Conservation (phyloP, 2,797 vertebrate genomes). For the Myotis daubentonii region DNA sequence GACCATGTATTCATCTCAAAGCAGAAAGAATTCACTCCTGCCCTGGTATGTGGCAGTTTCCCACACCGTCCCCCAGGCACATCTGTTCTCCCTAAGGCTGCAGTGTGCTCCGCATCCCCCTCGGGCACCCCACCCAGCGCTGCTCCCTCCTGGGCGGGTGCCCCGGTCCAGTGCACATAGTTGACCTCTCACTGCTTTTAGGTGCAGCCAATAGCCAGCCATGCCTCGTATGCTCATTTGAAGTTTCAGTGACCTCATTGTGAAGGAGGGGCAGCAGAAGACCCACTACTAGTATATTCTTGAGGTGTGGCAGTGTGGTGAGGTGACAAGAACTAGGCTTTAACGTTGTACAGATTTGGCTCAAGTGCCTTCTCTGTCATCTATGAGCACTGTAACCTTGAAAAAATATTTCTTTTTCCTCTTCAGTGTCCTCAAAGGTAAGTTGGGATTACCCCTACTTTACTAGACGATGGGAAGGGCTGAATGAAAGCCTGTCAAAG, state of each 20-base stretch:
- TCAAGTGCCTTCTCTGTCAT: not conserved
- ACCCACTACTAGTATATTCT: not conserved
- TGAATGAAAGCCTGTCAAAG: not conserved
- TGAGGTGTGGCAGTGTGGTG: not conserved
- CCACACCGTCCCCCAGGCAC: not conserved
- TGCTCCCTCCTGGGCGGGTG: fast-evolving
- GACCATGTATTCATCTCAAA: constrained; percentile 20
- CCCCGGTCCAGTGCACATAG: not conserved
- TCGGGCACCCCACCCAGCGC: fast-evolving
- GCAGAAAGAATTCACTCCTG: constrained; percentile 16
- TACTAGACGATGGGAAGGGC: not conserved
- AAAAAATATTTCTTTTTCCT: not conserved
- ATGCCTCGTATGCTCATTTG: not conserved
- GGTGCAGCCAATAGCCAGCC: not conserved
- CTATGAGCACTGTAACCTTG: not conserved
- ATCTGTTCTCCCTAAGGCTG: not conserved
- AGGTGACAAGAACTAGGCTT: not conserved
- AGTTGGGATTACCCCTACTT: not conserved
- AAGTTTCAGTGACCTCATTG: not conserved
- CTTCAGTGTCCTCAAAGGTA: not conserved
- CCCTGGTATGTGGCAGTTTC: not conserved
- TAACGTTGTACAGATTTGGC: constrained; percentile 8
- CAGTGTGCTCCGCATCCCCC: too few relatives aligned
- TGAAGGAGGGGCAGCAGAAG: not conserved
- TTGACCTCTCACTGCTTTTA: fast-evolving